Base-by-base conservation (phyloP, 2,113 vertebrate genomes). In the Oncorhynchus clarkii region DNA sequence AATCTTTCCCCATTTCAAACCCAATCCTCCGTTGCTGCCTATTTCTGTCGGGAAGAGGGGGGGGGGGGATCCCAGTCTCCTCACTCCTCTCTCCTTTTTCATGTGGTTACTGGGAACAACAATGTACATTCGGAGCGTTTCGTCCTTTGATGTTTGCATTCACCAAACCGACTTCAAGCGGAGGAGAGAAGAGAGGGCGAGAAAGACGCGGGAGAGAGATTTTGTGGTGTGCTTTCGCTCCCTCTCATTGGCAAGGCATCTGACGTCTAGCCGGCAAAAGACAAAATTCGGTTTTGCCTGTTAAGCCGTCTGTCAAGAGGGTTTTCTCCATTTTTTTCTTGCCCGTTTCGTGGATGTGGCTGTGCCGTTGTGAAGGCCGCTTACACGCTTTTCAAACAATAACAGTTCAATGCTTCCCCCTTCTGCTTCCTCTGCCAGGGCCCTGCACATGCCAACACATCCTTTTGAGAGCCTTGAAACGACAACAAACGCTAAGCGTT, bases 101-200 rank as follows among this genome's bases (percentile, higher is more conserved):
- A 90, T 92, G 90, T 91, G 88, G 88, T 88, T 89, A 84, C 85
- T 89, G 89, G 89, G 91, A 93, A 92, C 91, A 92, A 94, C 90
- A 90, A 90, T 88, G 86, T 88, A 90, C 85, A 92, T 89, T 89
- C 83, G 82, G 83, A 89, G 88, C 86, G 91, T 84, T 62, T 80
- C 77, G 86, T 72, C 78, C 90, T 94, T 94, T 93, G 93, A 92
- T 91, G 89, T 90, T 79, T 88, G 90, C 84, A 87, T 90, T 90
- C 93, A 86, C 83, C 85, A 89, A 89, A 90, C 88, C 82, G 89
- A 91, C 91, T 93, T 90, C 92, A 92, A 89, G 86, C 72, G 77
- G 89, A 91, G 92, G 85, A 91, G 81, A 87, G 87, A 81, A 84
- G 81, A 86, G 87, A 88, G 87, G 80, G 78, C 45, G 80, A 88